phyloP scores from a whole-genome alignment of 2,113 vertebrate genomes.

The Progne subis region DNA sequence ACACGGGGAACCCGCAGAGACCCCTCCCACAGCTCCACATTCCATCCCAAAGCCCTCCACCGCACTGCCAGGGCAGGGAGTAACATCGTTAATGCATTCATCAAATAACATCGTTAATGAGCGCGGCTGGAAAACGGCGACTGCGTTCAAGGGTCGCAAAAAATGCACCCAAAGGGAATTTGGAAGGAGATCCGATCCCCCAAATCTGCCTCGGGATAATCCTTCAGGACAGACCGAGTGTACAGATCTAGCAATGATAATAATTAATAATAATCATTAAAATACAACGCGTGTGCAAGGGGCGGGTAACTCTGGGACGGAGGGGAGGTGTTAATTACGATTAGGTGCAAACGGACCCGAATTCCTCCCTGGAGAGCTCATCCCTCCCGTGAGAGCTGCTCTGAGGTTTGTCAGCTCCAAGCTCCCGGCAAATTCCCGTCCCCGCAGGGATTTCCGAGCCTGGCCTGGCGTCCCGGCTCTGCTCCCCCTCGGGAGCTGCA shows the following conservation, averaged over 20 bases:
- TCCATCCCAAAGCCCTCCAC: not conserved
- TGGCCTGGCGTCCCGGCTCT: fast-evolving
- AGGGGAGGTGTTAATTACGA: too few species aligned
- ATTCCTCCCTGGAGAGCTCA: not conserved
- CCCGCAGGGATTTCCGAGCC: not conserved
- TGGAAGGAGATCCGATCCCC: not conserved
- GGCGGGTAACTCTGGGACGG: not conserved
- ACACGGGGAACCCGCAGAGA: not conserved
- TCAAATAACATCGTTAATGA: not conserved
- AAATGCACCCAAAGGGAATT: not conserved
- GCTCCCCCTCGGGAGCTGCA: not conserved
- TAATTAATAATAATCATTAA: too few species aligned
- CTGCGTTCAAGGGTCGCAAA: not conserved
- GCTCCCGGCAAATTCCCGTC: fast-evolving
- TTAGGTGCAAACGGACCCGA: too few species aligned
- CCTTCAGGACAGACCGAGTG: not conserved
- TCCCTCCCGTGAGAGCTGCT: not conserved
- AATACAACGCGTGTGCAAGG: too few species aligned
- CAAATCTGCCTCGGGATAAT: not conserved
- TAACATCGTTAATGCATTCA: not conserved
- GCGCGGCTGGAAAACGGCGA: not conserved
- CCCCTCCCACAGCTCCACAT: not conserved
- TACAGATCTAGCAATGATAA: too few species aligned
- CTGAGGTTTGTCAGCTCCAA: not conserved
- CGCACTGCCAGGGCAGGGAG: not conserved